phyloP scores from a whole-genome alignment of 2,888 invertebrate genomes.

The Scaptomyza tumidula region DNA sequence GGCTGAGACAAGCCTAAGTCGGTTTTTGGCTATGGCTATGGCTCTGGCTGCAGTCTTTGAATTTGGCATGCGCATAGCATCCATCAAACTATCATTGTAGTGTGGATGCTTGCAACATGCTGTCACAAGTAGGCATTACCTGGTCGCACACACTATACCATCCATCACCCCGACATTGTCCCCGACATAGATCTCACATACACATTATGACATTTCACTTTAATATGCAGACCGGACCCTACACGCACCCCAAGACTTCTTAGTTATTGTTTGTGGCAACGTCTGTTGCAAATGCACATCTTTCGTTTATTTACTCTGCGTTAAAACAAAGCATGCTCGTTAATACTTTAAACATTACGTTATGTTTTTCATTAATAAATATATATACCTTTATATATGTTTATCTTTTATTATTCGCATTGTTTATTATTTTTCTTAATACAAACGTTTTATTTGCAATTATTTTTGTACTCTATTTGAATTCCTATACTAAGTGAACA shows the following conservation, averaged over 20 bases:
- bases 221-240: not conserved
- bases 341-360: no score
- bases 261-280: not conserved
- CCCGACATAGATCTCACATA: slow-evolving; percentile 15
- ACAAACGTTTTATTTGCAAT: not conserved
- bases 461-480: not conserved
- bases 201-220: slow-evolving; percentile 4
- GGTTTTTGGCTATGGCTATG: slow-evolving; percentile 28
- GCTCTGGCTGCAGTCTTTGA: slow-evolving; percentile 39
- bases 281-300: not conserved
- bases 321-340: no score
- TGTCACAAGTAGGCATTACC: slow-evolving; percentile 25
- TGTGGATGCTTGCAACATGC: slow-evolving; percentile 22
- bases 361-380: no score
- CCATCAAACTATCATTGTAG: slow-evolving; percentile 41
- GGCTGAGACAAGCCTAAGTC: slow-evolving; percentile 60
- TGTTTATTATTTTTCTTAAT: no score
- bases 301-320: no score
- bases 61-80: slow-evolving; percentile 65
- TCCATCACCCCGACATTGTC: slow-evolving; percentile 14
- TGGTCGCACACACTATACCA: slow-evolving; percentile 3
- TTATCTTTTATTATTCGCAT: no score
- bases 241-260: not conserved
- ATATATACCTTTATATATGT: no score
- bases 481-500: not conserved